A percentile compares a stretch with the other conserved stretches of the same genome.
Conservation (phyloP, 2,797 vertebrate genomes). For the Danio kyathit region DNA sequence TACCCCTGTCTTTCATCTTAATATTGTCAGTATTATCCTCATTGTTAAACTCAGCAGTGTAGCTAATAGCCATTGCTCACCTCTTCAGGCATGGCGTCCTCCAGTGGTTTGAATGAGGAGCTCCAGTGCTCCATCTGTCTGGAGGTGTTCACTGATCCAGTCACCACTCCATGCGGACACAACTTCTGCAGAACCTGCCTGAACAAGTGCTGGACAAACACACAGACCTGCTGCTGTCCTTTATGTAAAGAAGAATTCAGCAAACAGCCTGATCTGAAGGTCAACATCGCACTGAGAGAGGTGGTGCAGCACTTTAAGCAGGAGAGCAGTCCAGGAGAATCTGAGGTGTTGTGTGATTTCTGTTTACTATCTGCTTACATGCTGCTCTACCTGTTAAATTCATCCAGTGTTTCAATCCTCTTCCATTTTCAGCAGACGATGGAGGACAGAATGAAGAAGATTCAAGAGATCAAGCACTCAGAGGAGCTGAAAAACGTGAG, state of each 20-base stretch:
- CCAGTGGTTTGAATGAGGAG: not conserved
- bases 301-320: conserved; percentile 17
- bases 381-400: no score
- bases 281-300: conserved; percentile 43
- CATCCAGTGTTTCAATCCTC: no score
- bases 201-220: conserved; percentile 3
- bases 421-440: no score
- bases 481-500: no score
- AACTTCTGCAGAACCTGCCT: conserved; percentile 44
- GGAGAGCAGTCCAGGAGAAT: not conserved
- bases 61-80: no score
- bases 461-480: no score
- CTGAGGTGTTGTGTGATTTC: conserved; percentile 35
- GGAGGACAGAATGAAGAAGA: no score
- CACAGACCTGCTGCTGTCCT: not conserved
- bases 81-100: no score
- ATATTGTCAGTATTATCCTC: no score
- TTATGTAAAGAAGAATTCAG: conserved; percentile 34
- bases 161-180: conserved; percentile 52
- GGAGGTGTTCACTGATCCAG: conserved; percentile 45
- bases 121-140: conserved; percentile 27
- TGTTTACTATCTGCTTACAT: not conserved
- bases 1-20: no score
- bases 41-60: no score
- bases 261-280: conserved; percentile 26